Percentiles rank a stretch among this genome's conserved stretches.
These are phyloP conservation scores for Zophobas atratus DNA, from an alignment of 1,140 invertebrate species.

Conservation along the genomic window DNA sequence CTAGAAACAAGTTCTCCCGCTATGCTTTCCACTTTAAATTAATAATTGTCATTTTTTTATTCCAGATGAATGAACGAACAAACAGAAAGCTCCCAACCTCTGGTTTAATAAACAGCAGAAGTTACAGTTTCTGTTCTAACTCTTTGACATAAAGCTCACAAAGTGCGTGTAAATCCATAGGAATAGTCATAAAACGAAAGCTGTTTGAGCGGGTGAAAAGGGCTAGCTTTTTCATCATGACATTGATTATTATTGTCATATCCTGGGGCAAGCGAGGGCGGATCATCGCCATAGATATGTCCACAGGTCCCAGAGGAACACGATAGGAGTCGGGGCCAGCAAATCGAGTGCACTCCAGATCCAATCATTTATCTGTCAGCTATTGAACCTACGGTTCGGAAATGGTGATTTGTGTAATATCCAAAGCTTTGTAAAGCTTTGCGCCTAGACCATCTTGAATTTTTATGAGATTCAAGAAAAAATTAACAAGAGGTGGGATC, in stretches of 20 bases:
- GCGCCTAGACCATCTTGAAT: no score
- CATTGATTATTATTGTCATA: conserved; percentile 39
- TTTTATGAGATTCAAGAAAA: not conserved
- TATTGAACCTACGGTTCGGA: conserved; percentile 18
- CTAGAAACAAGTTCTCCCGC: no score
- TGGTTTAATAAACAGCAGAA: not conserved
- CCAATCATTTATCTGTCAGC: conserved; percentile 38
- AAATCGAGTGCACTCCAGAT: conserved; percentile 36
- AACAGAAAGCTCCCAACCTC: not conserved
- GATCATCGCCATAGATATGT: conserved; percentile 41
- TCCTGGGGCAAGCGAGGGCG: conserved; percentile 34
- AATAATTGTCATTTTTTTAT: no score
- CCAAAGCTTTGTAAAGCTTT: not conserved
- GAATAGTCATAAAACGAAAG: conserved; percentile 32
- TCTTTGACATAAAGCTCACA: conserved; percentile 8
- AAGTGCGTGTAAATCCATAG: conserved; percentile 11
- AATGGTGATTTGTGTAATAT: conserved; percentile 29
- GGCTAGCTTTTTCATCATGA: conserved; percentile 40
- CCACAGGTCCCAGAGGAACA: conserved; percentile 27
- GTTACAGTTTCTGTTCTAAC: conserved; percentile 2
- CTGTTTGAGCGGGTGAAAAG: conserved; percentile 14
- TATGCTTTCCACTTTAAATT: no score
- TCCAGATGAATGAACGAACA: no score
- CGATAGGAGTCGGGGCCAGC: conserved; percentile 19
- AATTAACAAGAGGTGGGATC: not conserved